Evolutionary conservation across 2,113 vertebrate species (phyloP).

Genomic region (Elephantulus edwardii): DNA sequence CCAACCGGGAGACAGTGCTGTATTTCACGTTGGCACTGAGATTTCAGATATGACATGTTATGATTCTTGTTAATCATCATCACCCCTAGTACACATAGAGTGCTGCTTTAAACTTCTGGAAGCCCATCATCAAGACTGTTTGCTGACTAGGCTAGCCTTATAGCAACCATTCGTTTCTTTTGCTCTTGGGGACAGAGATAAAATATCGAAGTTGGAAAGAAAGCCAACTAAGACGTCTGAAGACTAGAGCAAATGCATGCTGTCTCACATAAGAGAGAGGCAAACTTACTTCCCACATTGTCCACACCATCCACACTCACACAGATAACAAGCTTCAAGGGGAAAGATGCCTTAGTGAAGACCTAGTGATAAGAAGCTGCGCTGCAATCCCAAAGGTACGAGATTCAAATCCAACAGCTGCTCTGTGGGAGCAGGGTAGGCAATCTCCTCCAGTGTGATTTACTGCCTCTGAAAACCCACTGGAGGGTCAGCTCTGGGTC

Average conservation of each 20-base stretch:
- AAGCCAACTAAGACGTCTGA: slow-evolving; percentile 13
- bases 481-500: no score
- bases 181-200: slow-evolving; percentile 7
- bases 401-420: no score
- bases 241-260: slow-evolving; percentile 29
- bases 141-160: slow-evolving; percentile 33
- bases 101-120: slow-evolving; percentile 25
- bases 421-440: no score
- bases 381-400: background rate
- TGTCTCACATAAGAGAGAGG: background rate
- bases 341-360: background rate
- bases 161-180: slow-evolving; percentile 24
- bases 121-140: slow-evolving; percentile 44
- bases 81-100: background rate
- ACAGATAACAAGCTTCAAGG: background rate
- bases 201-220: background rate
- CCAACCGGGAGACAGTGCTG: background rate
- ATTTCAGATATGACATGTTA: slow-evolving; percentile 23
- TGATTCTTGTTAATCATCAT: background rate
- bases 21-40: slow-evolving; percentile 23
- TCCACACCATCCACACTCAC: background rate
- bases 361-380: no score
- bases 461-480: no score
- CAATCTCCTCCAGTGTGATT: no score
- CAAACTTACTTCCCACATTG: slow-evolving; percentile 30